These are phyloP conservation scores for Hippoglossus hippoglossus DNA, from an alignment of 2,797 vertebrate genomes.

Conservation along the genomic window DNA sequence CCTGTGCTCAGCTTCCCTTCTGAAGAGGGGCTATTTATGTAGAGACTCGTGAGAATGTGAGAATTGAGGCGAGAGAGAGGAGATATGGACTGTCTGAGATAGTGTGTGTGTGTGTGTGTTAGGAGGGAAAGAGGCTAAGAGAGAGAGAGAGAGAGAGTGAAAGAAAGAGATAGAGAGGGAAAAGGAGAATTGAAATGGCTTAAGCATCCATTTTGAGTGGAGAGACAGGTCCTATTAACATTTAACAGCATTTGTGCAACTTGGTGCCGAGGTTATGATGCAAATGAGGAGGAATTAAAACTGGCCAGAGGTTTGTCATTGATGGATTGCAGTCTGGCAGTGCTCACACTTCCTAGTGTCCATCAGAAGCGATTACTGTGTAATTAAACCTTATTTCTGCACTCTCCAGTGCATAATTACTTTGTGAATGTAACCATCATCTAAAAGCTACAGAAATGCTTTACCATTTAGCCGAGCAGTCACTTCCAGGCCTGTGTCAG, in stretches of 20 bases:
- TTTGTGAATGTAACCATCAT: constrained; percentile 99
- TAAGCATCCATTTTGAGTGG: constrained; percentile 99
- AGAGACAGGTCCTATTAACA: constrained; percentile 99
- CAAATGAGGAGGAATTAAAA: constrained; percentile 99
- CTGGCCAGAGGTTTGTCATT: constrained; percentile 99
- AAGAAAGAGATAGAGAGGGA: constrained; percentile 81
- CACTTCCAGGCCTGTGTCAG: constrained; percentile 97
- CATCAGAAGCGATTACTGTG: constrained; percentile 99
- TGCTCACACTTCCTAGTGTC: constrained; percentile 99
- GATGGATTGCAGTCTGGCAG: constrained; percentile 99
- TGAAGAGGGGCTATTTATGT: constrained; percentile 94
- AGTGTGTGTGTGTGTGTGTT: constrained; percentile 41
- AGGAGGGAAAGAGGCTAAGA: constrained; percentile 56
- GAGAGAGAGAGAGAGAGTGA: constrained; percentile 78
- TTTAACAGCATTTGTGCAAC: constrained; percentile 99
- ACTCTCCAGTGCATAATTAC: constrained; percentile 99
- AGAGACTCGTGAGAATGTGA: constrained; percentile 86
- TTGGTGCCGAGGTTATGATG: constrained; percentile 99
- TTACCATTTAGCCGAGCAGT: constrained; percentile 97
- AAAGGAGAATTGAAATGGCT: constrained; percentile 96
- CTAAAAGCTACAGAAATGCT: constrained; percentile 99
- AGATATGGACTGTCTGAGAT: constrained; percentile 77
- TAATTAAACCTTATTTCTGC: constrained; percentile 99
- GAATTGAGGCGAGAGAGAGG: constrained; percentile 73
- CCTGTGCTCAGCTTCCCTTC: constrained; percentile 93